These are phyloP conservation scores for Indicator indicator DNA, from an alignment of 2,113 vertebrate genomes.

Conservation along the genomic window DNA sequence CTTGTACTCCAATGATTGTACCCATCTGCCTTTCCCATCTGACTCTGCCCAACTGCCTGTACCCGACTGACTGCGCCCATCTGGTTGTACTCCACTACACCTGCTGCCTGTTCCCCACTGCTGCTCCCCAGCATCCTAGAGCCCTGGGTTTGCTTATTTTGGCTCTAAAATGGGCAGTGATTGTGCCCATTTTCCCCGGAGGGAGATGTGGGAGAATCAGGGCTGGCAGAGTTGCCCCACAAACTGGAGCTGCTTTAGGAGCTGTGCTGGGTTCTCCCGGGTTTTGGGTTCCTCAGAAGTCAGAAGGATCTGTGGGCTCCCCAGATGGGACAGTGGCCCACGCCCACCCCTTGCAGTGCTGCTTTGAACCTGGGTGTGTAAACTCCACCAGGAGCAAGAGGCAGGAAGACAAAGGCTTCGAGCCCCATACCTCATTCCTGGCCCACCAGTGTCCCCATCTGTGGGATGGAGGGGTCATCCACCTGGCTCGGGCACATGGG, in stretches of 20 bases:
- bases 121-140: neutral
- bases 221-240: neutral
- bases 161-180: neutral
- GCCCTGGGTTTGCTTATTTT: neutral
- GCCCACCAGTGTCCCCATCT: rapidly evolving
- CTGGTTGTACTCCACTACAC: no score
- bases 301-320: no score
- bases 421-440: neutral
- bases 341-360: rapidly evolving
- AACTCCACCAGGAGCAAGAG: neutral
- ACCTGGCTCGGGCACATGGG: neutral
- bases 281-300: neutral
- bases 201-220: neutral
- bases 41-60: no score
- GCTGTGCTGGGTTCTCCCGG: neutral
- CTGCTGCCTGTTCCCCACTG: neutral
- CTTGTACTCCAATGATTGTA: neutral
- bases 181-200: neutral
- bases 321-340: neutral
- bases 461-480: neutral
- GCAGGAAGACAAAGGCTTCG: neutral
- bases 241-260: neutral
- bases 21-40: no score
- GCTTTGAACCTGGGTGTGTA: neutral
- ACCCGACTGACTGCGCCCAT: neutral